A percentile compares a stretch with the other conserved stretches of the same genome.
Conservation (phyloP, 2,888 invertebrate genomes). For the Drosophila neonasuta region DNA sequence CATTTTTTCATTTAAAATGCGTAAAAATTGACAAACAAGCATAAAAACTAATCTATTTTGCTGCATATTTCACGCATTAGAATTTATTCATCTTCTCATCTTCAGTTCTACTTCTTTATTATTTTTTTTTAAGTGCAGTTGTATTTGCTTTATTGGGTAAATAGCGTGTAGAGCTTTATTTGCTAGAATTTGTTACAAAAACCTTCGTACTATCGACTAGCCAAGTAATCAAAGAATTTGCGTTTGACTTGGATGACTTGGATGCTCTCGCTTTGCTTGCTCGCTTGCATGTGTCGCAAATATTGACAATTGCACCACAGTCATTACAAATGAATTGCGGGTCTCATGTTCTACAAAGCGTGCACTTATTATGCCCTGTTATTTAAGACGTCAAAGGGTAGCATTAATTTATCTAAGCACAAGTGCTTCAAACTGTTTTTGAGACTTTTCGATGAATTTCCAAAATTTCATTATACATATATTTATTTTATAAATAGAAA, state of each 20-base stretch:
- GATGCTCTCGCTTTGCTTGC: slow-evolving; percentile 26
- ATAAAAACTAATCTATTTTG: neutral
- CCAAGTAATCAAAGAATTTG: slow-evolving; percentile 67
- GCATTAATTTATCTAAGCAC: neutral
- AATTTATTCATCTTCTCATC: neutral
- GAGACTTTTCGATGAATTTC: neutral
- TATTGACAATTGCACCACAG: slow-evolving; percentile 65
- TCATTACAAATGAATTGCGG: slow-evolving; percentile 52
- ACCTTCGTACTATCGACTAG: slow-evolving; percentile 60
- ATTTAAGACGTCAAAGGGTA: neutral
- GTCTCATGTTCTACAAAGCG: slow-evolving; percentile 44
- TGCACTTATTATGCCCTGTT: slow-evolving; percentile 47
- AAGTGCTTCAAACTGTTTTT: neutral
- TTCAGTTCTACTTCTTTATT: neutral
- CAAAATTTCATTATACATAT: neutral
- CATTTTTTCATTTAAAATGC: neutral
- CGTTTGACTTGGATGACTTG: slow-evolving; percentile 48
- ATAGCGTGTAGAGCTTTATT: slow-evolving; percentile 68
- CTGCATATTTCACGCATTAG: neutral
- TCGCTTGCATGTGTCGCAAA: slow-evolving; percentile 68
- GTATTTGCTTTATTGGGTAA: slow-evolving; percentile 62
- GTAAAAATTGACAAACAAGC: neutral
- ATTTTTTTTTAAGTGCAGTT: slow-evolving; percentile 25
- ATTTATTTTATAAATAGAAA: too few species aligned
- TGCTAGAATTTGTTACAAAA: slow-evolving; percentile 72